Evolutionary conservation across 2,888 invertebrate species (phyloP).

Genomic region (Balanococcus diminutus): DNA sequence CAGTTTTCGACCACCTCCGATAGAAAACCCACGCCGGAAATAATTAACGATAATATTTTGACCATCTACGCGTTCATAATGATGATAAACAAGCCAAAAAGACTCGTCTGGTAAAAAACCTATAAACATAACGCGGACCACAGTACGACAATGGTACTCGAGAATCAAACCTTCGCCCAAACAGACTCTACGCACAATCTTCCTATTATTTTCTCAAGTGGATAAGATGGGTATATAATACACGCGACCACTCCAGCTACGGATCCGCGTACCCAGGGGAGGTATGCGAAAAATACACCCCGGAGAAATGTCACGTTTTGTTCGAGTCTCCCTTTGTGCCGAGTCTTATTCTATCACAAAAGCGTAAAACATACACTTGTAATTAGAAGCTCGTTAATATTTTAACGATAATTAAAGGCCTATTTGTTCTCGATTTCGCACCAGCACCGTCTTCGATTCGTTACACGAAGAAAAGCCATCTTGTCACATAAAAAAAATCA

Average conservation of each 20-base stretch:
- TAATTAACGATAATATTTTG: neutral
- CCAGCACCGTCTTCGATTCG: neutral
- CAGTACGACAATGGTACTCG: constrained; percentile 46
- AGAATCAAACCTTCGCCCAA: constrained; percentile 46
- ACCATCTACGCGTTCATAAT: neutral
- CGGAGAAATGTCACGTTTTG: constrained; percentile 54
- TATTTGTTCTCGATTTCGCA: constrained; percentile 33
- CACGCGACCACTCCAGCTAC: constrained; percentile 51
- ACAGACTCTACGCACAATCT: constrained; percentile 50
- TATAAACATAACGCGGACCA: neutral
- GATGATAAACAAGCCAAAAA: neutral
- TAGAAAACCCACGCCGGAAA: too few species aligned
- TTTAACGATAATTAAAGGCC: constrained; percentile 51
- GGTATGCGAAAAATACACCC: constrained; percentile 54
- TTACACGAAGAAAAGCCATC: too few species aligned
- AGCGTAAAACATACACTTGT: constrained; percentile 5
- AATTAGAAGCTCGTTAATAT: constrained; percentile 49
- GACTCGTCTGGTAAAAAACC: neutral
- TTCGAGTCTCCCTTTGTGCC: constrained; percentile 43
- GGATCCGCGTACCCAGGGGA: constrained; percentile 43
- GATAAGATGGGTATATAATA: constrained; percentile 43
- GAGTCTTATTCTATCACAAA: constrained; percentile 35
- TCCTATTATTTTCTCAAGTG: constrained; percentile 53
- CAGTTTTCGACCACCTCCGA: too few species aligned
- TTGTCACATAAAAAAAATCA: too few species aligned